Conservation (phyloP, 2,888 invertebrate species). For the Synergus umbraculus region DNA sequence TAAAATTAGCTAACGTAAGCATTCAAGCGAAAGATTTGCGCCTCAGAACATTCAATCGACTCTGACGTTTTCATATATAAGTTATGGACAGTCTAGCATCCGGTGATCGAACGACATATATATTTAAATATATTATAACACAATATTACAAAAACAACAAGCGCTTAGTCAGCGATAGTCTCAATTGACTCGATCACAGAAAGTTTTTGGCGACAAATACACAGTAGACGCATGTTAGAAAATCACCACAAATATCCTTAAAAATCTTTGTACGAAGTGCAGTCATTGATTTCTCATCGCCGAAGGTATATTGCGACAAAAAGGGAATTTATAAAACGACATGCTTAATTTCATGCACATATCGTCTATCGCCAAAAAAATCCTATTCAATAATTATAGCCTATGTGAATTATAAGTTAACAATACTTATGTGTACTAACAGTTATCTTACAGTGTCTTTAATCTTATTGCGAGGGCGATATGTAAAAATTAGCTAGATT, state of each 20-base stretch:
- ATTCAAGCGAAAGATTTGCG: slow-evolving; percentile 54
- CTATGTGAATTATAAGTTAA: slow-evolving; percentile 69
- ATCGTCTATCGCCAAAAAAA: slow-evolving; percentile 50
- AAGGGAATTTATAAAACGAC: slow-evolving; percentile 46
- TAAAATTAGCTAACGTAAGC: slow-evolving; percentile 51
- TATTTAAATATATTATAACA: slow-evolving; percentile 76
- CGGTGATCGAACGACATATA: slow-evolving; percentile 66
- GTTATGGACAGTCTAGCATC: slow-evolving; percentile 54
- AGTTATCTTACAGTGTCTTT: slow-evolving; percentile 65
- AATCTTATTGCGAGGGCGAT: slow-evolving; percentile 57
- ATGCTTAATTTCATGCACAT: slow-evolving; percentile 42
- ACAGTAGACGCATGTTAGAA: slow-evolving; percentile 40
- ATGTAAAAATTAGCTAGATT: slow-evolving; percentile 68
- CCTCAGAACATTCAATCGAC: slow-evolving; percentile 50
- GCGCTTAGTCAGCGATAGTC: slow-evolving; percentile 68
- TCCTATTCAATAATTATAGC: slow-evolving; percentile 50
- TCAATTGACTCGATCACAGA: slow-evolving; percentile 64
- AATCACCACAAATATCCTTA: not conserved
- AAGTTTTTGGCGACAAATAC: slow-evolving; percentile 49
- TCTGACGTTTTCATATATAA: slow-evolving; percentile 53
- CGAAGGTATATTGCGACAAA: not conserved
- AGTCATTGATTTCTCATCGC: slow-evolving; percentile 3
- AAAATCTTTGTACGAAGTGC: slow-evolving; percentile 35
- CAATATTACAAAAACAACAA: slow-evolving; percentile 76
- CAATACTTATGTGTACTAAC: slow-evolving; percentile 68